Base-by-base conservation (phyloP, 2,797 vertebrate species). In the Decapterus maruadsi region DNA sequence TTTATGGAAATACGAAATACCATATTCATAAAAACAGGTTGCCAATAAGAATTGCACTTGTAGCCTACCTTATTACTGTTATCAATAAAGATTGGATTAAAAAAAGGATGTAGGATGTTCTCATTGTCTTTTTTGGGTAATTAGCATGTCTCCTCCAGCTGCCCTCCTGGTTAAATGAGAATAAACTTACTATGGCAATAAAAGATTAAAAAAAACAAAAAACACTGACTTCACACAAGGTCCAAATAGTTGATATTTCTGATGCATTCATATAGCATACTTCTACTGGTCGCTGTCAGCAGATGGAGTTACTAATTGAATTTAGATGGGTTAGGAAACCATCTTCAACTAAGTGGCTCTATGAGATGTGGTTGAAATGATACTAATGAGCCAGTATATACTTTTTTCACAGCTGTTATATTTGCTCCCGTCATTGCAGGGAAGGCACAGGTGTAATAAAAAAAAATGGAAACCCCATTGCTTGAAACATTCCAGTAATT, bases 281-380 rank as follows among this genome's bases (percentile, higher is more conserved):
- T 51, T 14, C 10, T 40, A 17, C 29, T 11, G 6, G 26, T 10
- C 62, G n/a, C 50, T 26, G 38, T 67, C 29, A 42, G 11, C 13
- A 55, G 31, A 68, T 46, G 9, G 8, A 14, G 0, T 1, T 22
- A 12, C 9, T 53, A 46, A 61, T 64, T 26, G 22, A n/a, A 76
- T 31, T 62, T 50, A 40, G 16, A 62, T n/a, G 29, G 19, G 51
- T 58, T 59, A 8, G 13, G 7, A 42, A 75, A 75, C 26, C 63
- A 36, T 75, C 68, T 61, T 22, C 22, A 43, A n/a, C 10, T n/a
- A 9, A 62, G n/a, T 38, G 54, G 16, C 13, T 9, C 17, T 31
- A 46, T 8, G 29, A 58, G 12, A 50, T 68, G 58, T 46, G 8
- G n/a, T 45, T 55, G 20, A 53, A 22, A 54, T 14, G 22, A 26